Base-by-base conservation (phyloP, 37 sponge, comb jelly and placozoan genomes). In the Aphrocallistes beatrix region DNA sequence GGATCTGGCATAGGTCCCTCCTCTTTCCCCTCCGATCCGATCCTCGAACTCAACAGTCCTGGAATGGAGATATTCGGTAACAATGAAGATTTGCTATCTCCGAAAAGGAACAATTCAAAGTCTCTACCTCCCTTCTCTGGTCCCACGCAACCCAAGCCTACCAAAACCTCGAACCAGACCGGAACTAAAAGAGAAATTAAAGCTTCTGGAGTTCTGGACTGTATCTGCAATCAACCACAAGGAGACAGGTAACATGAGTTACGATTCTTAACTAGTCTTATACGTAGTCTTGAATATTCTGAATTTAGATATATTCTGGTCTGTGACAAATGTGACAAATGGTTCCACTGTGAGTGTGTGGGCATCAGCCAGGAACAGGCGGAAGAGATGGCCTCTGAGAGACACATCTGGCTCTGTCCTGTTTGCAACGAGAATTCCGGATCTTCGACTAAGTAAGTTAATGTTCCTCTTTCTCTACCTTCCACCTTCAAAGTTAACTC, bases 281-380 rank as follows among this genome's bases (percentile, higher is more conserved):
- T 47, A 47, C 17, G 49, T 47, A 47, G 13, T 47, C 49, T 47
- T 21, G 13, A 47, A 21, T 13, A 21, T 13, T 47, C 17, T 47
- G 13, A 21, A 17, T 47, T 60, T 60, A 60, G 75, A 30, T 60
- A 25, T 60, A 60, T 60, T 25, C 34, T 60, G 34, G 34, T 60
- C 6, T 60, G 75, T 60, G 75, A 60, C n/a, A 60, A 60, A 13
- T 60, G 75, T 30, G 75, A 60, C 34, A 60, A 60, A 60, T 60
- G 75, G 75, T 60, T 60, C 34, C 75, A 60, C 75, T 60, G 75
- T 13, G 75, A 60, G 75, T 60, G 75, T 13, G 75, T 60, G 75
- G 75, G 75, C 34, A 60, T 60, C 75, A 60, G 75, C 34, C 75
- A 60, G 75, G 75, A 60, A 13, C 75, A 60, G 34, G 75, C 28